phyloP scores from a whole-genome alignment of 1,140 invertebrate species.

The Antheraea pernyi region DNA sequence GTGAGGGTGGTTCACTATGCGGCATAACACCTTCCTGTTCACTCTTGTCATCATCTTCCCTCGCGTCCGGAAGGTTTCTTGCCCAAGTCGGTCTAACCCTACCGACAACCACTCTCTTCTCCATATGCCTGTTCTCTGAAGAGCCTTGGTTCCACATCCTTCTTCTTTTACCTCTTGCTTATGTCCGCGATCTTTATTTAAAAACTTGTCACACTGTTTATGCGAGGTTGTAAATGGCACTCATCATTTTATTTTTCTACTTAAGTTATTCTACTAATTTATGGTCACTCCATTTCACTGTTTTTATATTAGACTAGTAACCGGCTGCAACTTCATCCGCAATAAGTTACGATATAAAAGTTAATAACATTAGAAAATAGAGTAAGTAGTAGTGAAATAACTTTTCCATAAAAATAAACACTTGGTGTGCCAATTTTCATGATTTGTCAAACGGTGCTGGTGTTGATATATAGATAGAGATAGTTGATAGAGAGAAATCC shows the following conservation, averaged over 20 bases:
- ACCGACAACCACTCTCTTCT: constrained; percentile 67
- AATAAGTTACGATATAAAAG: too few relatives aligned
- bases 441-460: too few relatives aligned
- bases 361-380: too few relatives aligned
- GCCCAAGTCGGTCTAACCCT: constrained; percentile 73
- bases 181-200: neutral
- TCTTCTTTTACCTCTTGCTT: neutral
- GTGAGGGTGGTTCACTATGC: constrained; percentile 60
- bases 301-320: neutral
- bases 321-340: too few relatives aligned
- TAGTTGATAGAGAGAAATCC: too few relatives aligned
- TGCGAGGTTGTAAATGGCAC: neutral
- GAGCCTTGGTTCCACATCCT: constrained; percentile 68
- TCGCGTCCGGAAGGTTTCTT: constrained; percentile 58
- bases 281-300: neutral
- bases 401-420: too few relatives aligned
- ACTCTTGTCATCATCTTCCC: constrained; percentile 61
- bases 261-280: neutral
- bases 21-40: constrained; percentile 62
- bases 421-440: too few relatives aligned
- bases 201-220: neutral
- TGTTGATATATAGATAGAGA: too few relatives aligned
- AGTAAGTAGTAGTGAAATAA: too few relatives aligned
- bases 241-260: neutral
- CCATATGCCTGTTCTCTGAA: constrained; percentile 54